phyloP scores from a whole-genome alignment of 1,140 invertebrate species.

The Steinernema khuongi region DNA sequence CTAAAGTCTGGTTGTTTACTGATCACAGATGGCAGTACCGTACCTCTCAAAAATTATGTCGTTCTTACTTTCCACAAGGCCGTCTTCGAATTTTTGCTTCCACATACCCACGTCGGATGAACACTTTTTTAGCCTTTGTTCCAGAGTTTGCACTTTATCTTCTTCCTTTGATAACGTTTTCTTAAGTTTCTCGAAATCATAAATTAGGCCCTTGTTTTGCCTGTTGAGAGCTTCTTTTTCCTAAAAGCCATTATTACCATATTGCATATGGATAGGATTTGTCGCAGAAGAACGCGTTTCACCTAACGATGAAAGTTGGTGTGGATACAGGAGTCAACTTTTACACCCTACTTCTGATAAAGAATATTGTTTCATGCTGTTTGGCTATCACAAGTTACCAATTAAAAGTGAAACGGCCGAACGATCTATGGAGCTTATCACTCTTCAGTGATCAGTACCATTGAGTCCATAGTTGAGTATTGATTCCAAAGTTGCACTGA shows the following conservation, averaged over 20 bases:
- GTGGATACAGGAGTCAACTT: too few relatives aligned
- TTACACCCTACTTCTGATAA: too few relatives aligned
- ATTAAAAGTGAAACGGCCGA: too few relatives aligned
- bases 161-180: not conserved
- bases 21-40: not conserved
- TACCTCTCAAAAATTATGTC: slow-evolving; percentile 8
- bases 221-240: not conserved
- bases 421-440: too few relatives aligned
- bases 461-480: too few relatives aligned
- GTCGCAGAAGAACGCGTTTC: not conserved
- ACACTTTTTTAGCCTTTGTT: not conserved
- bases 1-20: not conserved
- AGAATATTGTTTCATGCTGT: too few relatives aligned
- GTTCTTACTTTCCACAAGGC: not conserved
- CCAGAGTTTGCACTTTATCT: not conserved
- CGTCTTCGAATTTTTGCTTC: slow-evolving; percentile 3
- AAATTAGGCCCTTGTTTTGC: not conserved
- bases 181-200: not conserved
- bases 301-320: not conserved
- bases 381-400: too few relatives aligned
- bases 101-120: not conserved
- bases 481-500: too few relatives aligned
- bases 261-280: too few relatives aligned
- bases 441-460: too few relatives aligned
- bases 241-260: not conserved